These are phyloP conservation scores for Drosophila micromelanica DNA, from an alignment of 1,140 invertebrate species.

Conservation along the genomic window DNA sequence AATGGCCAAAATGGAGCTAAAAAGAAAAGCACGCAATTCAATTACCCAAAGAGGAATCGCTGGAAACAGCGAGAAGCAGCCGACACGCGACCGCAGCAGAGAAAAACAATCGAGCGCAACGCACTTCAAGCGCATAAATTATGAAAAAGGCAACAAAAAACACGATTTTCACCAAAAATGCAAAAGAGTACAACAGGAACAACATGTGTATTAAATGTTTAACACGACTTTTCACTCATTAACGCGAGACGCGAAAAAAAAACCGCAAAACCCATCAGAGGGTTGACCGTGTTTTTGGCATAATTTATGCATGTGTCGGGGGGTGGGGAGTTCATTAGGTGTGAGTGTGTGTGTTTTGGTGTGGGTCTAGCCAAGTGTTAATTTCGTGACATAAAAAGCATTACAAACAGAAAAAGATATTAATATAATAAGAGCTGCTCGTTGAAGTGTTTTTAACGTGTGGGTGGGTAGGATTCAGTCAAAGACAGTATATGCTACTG, in stretches of 20 bases:
- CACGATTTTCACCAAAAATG: constrained; percentile 25
- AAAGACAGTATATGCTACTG: too few relatives aligned
- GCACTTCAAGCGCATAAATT: constrained; percentile 57
- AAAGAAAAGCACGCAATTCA: constrained; percentile 52
- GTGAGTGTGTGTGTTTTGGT: constrained; percentile 6
- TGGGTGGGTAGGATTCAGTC: neutral
- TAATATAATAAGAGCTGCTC: neutral
- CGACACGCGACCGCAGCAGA: constrained; percentile 56
- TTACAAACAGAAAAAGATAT: constrained; percentile 22
- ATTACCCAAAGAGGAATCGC: constrained; percentile 41
- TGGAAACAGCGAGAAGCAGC: constrained; percentile 4
- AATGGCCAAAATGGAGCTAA: constrained; percentile 20
- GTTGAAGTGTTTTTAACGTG: constrained; percentile 30
- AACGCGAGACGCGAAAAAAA: constrained; percentile 39
- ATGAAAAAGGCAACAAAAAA: constrained; percentile 33
- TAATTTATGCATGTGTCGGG: constrained; percentile 73
- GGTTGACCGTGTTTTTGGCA: constrained; percentile 74
- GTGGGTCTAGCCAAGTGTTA: constrained; percentile 68
- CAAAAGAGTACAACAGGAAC: constrained; percentile 24
- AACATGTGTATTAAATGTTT: constrained; percentile 76
- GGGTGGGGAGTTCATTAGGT: neutral
- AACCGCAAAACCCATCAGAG: constrained; percentile 43
- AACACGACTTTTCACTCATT: constrained; percentile 81
- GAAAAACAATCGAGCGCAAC: constrained; percentile 33
- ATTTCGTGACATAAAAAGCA: constrained; percentile 56